A percentile compares a stretch with the other conserved stretches of the same genome.
Evolutionary conservation across 2,888 invertebrate genomes (phyloP).

Genomic region (Gastracanthus pulcherrimus): DNA sequence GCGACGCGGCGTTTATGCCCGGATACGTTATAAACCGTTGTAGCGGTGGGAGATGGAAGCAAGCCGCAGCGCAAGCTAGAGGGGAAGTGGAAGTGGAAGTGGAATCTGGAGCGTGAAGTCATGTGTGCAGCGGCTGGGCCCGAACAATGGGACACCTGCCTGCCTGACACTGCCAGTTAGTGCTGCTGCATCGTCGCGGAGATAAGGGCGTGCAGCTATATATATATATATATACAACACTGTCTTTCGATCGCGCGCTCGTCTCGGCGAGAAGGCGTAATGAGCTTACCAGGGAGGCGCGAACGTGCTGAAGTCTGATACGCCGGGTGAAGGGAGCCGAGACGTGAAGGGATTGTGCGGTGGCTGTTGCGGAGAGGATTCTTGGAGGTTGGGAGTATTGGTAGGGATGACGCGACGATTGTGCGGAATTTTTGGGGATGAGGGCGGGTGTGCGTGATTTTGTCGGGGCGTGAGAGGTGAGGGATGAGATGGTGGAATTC

Average conservation of each 20-base stretch:
- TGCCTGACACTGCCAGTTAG: background rate
- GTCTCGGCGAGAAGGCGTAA: background rate
- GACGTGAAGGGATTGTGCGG: background rate
- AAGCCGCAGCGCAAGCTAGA: too few relatives aligned
- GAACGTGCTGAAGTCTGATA: background rate
- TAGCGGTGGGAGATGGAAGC: too few relatives aligned
- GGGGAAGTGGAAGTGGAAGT: too few relatives aligned
- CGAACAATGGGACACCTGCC: constrained; percentile 1
- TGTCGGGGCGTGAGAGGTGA: background rate
- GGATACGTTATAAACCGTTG: constrained; percentile 27
- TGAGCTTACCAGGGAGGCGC: background rate
- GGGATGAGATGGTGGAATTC: background rate
- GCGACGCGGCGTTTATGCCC: constrained; percentile 8
- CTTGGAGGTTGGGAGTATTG: background rate
- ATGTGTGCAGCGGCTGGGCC: background rate
- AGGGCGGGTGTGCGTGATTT: background rate
- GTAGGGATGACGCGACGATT: too few relatives aligned
- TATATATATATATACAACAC: too few relatives aligned
- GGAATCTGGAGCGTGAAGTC: background rate
- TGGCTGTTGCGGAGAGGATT: background rate
- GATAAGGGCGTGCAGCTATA: background rate
- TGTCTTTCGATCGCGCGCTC: background rate
- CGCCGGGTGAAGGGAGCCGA: background rate
- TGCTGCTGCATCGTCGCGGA: background rate
- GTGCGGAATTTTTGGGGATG: background rate